Evolutionary conservation across 2,797 vertebrate genomes (phyloP).

Genomic region (Dromococcyx pavoninus): DNA sequence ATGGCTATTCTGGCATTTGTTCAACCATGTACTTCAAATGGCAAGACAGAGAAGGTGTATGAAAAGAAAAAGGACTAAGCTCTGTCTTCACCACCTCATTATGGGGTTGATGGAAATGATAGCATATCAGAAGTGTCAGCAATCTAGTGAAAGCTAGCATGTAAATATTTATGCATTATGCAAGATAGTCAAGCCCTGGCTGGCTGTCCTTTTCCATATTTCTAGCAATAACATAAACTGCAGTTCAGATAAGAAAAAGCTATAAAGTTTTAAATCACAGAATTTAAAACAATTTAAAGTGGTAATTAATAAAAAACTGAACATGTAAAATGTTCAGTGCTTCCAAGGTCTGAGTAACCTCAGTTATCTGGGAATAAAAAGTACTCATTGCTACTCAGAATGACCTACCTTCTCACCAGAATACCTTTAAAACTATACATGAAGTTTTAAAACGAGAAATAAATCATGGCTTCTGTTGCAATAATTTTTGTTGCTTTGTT

Average conservation of each 20-base stretch:
- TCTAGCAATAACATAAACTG: not conserved
- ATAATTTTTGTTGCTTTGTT: not conserved
- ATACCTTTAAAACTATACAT: not conserved
- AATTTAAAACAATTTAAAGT: not conserved
- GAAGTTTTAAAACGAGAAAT: not conserved
- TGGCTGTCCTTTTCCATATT: not conserved
- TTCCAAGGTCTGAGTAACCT: not conserved
- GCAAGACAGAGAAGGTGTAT: not conserved
- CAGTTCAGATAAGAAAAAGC: not conserved
- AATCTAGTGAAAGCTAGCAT: not conserved
- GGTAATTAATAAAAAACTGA: not conserved
- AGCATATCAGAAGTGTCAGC: conserved; percentile 6
- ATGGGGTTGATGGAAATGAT: not conserved
- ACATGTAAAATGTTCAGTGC: not conserved
- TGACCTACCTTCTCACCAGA: not conserved
- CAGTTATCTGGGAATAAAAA: not conserved
- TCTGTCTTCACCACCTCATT: not conserved
- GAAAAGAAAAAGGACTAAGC: not conserved
- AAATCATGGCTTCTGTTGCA: not conserved
- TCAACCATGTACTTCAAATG: not conserved
- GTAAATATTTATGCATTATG: conserved; percentile 34
- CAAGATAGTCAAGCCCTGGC: not conserved
- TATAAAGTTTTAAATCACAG: not conserved
- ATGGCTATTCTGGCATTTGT: conserved; percentile 32
- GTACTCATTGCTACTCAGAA: not conserved